phyloP scores from a whole-genome alignment of 2,113 vertebrate genomes.

The Brachionichthys hirsutus region DNA sequence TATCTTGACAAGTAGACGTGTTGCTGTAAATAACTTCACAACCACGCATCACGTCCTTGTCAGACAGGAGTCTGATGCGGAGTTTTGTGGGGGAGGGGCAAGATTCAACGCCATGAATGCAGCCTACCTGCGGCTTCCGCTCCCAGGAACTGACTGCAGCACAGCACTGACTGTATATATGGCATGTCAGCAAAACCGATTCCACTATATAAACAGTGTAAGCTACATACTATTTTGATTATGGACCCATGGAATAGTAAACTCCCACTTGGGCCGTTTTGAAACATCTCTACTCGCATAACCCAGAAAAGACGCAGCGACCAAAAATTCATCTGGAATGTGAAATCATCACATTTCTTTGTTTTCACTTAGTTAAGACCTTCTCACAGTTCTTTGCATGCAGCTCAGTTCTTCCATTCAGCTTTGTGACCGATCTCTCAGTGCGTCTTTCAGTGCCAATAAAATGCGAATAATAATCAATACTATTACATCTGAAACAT shows the following conservation, averaged over 20 bases:
- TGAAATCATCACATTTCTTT: neutral
- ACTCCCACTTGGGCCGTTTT: neutral
- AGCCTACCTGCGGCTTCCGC: constrained; percentile 63
- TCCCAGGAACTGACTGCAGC: constrained; percentile 42
- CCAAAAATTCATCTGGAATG: neutral
- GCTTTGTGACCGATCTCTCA: no score
- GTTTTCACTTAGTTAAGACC: no score
- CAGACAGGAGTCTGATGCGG: constrained; percentile 43
- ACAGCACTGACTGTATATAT: constrained; percentile 28
- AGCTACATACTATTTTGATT: neutral
- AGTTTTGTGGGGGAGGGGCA: constrained; percentile 53
- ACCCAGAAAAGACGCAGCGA: neutral
- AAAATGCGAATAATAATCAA: neutral
- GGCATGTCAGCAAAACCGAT: constrained; percentile 6
- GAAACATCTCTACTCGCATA: neutral
- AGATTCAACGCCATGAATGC: constrained; percentile 38
- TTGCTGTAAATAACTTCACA: constrained; percentile 61
- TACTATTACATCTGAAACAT: constrained; percentile 10
- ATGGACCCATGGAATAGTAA: neutral
- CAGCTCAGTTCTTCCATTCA: no score
- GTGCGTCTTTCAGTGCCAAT: neutral
- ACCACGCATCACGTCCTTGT: constrained; percentile 59
- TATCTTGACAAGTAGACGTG: constrained; percentile 40
- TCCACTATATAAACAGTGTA: neutral
- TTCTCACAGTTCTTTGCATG: no score